phyloP scores from a whole-genome alignment of 2,113 vertebrate genomes.

The Clinocottus analis region DNA sequence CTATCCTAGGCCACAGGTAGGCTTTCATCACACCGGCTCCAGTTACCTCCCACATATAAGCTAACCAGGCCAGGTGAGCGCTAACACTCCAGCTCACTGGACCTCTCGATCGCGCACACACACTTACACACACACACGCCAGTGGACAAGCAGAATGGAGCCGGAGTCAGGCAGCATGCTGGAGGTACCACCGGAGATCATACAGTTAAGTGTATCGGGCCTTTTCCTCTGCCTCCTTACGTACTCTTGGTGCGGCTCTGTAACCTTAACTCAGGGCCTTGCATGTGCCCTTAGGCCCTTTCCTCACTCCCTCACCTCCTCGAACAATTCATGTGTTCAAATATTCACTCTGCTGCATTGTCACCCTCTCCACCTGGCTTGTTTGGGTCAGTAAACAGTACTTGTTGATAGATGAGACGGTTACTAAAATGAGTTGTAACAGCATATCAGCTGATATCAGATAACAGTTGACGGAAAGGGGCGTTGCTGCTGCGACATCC shows the following conservation, averaged over 20 bases:
- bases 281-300: constrained; percentile 34
- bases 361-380: background rate
- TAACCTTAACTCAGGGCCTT: constrained; percentile 54
- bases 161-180: constrained; percentile 79
- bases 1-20: constrained; percentile 74
- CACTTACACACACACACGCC: constrained; percentile 19
- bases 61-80: constrained; percentile 80
- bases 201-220: constrained; percentile 84
- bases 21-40: constrained; percentile 81
- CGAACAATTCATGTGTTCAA: background rate
- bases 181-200: constrained; percentile 75
- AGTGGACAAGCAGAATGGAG: constrained; percentile 80
- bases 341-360: background rate
- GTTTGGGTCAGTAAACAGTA: background rate
- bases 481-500: constrained; percentile 9
- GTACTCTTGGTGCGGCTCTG: constrained; percentile 43
- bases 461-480: background rate
- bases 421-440: background rate
- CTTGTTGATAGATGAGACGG: background rate
- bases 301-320: constrained; percentile 16
- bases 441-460: too few relatives aligned
- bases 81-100: constrained; percentile 47
- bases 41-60: constrained; percentile 83
- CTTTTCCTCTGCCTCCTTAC: constrained; percentile 53
- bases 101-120: constrained; percentile 45